Evolutionary conservation across 2,888 invertebrate species (phyloP).

Genomic region (Oscheius sp.): DNA sequence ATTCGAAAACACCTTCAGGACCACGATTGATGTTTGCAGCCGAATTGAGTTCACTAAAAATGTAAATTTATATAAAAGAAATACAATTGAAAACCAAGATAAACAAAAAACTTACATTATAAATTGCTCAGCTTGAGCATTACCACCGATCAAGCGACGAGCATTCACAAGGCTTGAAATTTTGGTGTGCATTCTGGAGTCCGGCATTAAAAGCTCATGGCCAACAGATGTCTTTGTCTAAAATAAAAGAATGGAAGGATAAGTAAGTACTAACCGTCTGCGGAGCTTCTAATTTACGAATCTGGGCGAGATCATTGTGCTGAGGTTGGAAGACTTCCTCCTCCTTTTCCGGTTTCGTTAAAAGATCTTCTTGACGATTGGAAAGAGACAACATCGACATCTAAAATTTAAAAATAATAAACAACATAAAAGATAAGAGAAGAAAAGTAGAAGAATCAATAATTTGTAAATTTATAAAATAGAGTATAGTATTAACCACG

Average conservation of each 20-base stretch:
- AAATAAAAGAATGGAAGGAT: slow-evolving; percentile 2
- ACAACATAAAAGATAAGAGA: too few species aligned
- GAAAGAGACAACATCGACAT: slow-evolving; percentile 17
- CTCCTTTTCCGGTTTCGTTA: neutral
- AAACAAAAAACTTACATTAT: slow-evolving; percentile 59
- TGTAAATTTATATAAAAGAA: neutral
- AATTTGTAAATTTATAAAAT: neutral
- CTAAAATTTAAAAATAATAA: neutral
- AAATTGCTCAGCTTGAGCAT: slow-evolving; percentile 61
- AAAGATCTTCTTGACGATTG: slow-evolving; percentile 22
- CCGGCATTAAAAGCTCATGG: slow-evolving; percentile 48
- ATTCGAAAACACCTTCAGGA: slow-evolving; percentile 61
- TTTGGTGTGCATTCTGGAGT: slow-evolving; percentile 51
- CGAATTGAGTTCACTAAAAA: slow-evolving; percentile 60
- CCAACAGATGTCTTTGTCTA: slow-evolving; percentile 41
- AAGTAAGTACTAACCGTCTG: slow-evolving; percentile 3
- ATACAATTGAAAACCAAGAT: slow-evolving; percentile 1
- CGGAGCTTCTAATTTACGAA: slow-evolving; percentile 29
- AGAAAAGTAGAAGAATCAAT: neutral
- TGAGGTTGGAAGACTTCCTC: slow-evolving; percentile 1
- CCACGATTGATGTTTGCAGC: slow-evolving; percentile 69
- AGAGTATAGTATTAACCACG: too few species aligned
- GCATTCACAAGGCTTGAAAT: slow-evolving; percentile 57
- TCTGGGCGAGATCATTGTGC: slow-evolving; percentile 7
- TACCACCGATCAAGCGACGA: slow-evolving; percentile 57